Evolutionary conservation across 2,797 vertebrate species (phyloP), one percentile per base, ranked within the genome.

Genomic region (Kryptopterus vitreolus): DNA sequence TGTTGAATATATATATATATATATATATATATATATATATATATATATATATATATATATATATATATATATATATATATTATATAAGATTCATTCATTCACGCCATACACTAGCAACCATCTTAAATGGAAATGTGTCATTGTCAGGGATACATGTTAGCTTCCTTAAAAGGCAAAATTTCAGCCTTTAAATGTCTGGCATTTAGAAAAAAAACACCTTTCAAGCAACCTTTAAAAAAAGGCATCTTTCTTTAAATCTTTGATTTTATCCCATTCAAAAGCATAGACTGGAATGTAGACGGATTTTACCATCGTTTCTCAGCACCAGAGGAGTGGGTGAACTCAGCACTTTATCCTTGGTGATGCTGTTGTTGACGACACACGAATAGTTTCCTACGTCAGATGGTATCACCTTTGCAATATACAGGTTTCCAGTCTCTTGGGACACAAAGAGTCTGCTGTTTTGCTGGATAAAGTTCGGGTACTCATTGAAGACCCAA

Each of bases 351-450:
- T 92, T 92, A 89, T 93, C 92, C 11, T 86, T 92, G 0, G 92
- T 96, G 83, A 94, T 88, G 0, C 86, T 89, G 87, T 96, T 97
- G 80, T 95, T 97, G 11, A 96, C 95, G 69, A 96, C 95, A 0
- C 97, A 99, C 0, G 95, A 98, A 89, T 99, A 99, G 89, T 98
- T 98, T 24, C 97, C 97, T 69, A 97, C 96, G 0, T 99, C 97
- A 0, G 96, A 96, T 0, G 94, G 90, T 77, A 98, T 96, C 29
- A 98, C 97, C 85, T 98, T 98, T 52, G 97, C 95, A 0, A 99
- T 95, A 88, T 99, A 99, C 35, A 99, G 93, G 87, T 97, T 96
- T 0, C 97, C 97, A 0, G 97, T 99, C 89, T 96, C 95, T 86
- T 99, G 97, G 4, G 97, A 99, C 61, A 99, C 92, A 79, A 98